A percentile compares a stretch with the other conserved stretches of the same genome.
Evolutionary conservation across 2,113 vertebrate genomes (phyloP).

Genomic region (Anas platyrhynchos): DNA sequence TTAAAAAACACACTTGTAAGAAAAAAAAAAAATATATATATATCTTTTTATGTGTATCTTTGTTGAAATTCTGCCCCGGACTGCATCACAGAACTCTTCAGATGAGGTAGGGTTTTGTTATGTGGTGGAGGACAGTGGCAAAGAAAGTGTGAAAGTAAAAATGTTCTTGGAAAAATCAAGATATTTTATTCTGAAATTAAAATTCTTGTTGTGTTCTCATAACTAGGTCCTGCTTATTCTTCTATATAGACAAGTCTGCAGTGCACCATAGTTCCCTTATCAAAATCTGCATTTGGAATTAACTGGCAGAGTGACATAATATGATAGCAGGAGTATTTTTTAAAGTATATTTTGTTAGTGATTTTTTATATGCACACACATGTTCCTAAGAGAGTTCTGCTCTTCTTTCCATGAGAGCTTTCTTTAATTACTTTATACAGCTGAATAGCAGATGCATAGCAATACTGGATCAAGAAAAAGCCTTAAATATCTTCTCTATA

Average conservation of each 20-base stretch:
- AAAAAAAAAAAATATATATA: neutral
- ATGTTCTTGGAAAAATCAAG: neutral
- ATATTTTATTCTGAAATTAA: neutral
- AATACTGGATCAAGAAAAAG: conserved; percentile 27
- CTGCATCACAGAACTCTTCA: neutral
- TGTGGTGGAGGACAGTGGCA: neutral
- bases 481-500: neutral
- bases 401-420: conserved; percentile 3
- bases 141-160: neutral
- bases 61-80: neutral
- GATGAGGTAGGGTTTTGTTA: neutral
- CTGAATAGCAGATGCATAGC: conserved; percentile 24
- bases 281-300: conserved; percentile 8
- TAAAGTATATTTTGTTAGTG: conserved; percentile 4
- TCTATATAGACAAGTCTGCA: neutral
- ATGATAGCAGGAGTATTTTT: neutral
- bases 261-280: neutral
- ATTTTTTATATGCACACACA: conserved; percentile 4
- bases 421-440: conserved; percentile 47
- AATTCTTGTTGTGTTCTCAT: neutral
- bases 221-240: neutral
- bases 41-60: neutral
- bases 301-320: conserved; percentile 19
- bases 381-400: neutral
- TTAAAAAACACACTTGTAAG: neutral